Percentiles rank a stretch among this genome's conserved stretches.
These are phyloP conservation scores for Aeoliscus strigatus DNA, from an alignment of 2,797 vertebrate species.

Conservation along the genomic window DNA sequence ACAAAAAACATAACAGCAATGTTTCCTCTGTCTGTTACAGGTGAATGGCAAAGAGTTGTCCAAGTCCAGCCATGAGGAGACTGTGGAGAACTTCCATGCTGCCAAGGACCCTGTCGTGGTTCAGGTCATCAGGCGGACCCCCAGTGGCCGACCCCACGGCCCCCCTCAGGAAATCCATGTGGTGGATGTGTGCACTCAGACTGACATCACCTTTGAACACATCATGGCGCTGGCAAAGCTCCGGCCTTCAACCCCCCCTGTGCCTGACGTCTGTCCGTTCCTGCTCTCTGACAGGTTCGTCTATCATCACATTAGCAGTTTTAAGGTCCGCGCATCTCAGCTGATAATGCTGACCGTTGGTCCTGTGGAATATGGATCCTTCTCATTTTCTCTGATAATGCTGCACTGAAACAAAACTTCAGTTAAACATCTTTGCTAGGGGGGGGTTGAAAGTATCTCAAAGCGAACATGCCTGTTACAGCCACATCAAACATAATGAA, in stretches of 20 bases:
- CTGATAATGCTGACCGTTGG: no score
- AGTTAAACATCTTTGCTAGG: neutral
- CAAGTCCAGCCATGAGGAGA: conserved; percentile 92
- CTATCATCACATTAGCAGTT: no score
- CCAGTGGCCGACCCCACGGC: conserved; percentile 75
- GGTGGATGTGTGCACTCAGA: conserved; percentile 93
- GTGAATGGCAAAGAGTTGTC: conserved; percentile 94
- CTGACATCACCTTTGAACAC: conserved; percentile 96
- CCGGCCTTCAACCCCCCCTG: conserved; percentile 87
- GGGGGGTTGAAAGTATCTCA: conserved; percentile 4
- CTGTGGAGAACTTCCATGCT: conserved; percentile 85
- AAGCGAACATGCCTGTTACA: neutral
- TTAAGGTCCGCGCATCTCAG: no score
- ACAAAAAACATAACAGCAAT: no score
- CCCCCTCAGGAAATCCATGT: conserved; percentile 82
- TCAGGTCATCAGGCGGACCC: conserved; percentile 88
- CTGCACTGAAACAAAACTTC: neutral
- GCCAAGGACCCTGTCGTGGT: conserved; percentile 95
- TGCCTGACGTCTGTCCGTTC: conserved; percentile 95
- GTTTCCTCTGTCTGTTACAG: conserved; percentile 61
- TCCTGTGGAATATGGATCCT: no score
- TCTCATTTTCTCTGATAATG: neutral
- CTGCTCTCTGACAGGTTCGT: conserved; percentile 93
- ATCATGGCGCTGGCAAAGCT: conserved; percentile 95
- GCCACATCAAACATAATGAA: conserved; percentile 8